These are phyloP conservation scores for Odontophorus gujanensis DNA, from an alignment of 2,113 vertebrate species.

Conservation along the genomic window DNA sequence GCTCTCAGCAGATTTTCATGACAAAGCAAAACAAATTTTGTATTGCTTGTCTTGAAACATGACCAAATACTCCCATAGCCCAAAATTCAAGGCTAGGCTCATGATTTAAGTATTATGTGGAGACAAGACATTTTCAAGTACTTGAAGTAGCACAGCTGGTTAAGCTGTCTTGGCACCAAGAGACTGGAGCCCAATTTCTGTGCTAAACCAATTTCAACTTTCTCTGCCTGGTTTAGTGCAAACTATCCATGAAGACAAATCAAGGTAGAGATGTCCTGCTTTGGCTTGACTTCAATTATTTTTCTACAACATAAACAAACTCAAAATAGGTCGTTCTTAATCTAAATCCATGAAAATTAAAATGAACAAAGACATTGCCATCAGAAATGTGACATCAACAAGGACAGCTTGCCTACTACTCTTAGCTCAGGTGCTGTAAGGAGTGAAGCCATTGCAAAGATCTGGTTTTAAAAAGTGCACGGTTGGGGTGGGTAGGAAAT, in stretches of 20 bases:
- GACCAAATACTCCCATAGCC: neutral
- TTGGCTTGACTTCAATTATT: neutral
- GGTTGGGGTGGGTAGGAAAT: neutral
- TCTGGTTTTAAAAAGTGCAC: neutral
- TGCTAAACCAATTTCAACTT: neutral
- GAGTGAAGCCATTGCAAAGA: neutral
- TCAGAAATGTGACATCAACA: neutral
- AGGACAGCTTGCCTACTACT: neutral
- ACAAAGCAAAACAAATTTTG: neutral
- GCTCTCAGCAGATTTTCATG: neutral
- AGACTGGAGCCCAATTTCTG: neutral
- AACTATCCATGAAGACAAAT: neutral
- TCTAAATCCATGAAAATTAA: neutral
- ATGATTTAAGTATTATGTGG: neutral
- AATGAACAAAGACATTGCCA: fast-evolving
- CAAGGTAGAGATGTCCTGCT: neutral
- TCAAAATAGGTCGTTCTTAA: neutral
- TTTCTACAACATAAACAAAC: neutral
- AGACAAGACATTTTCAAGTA: neutral
- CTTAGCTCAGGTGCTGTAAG: neutral
- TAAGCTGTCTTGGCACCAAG: neutral
- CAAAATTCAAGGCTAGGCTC: neutral
- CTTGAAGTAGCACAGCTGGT: neutral
- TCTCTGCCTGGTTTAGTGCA: neutral
- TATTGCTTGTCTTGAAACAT: neutral